These are phyloP conservation scores for Pseudachorutes palmiensis DNA, from an alignment of 1,140 invertebrate species.

Conservation along the genomic window DNA sequence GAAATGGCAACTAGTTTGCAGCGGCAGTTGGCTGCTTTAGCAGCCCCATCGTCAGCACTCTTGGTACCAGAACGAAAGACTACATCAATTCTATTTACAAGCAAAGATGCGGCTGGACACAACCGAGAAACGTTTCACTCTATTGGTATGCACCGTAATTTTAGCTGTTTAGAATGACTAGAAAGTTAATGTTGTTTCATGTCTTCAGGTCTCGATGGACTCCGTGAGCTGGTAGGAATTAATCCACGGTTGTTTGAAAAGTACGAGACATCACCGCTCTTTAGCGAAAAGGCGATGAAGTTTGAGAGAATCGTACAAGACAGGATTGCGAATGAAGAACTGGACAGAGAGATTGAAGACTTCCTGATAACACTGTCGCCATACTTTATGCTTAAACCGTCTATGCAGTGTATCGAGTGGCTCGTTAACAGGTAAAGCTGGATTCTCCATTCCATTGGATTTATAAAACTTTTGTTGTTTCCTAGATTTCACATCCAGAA, in stretches of 20 bases:
- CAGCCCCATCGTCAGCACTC: constrained; percentile 65
- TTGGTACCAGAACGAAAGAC: constrained; percentile 58
- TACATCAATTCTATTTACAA: constrained; percentile 76
- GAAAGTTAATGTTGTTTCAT: neutral
- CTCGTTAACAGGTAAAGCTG: constrained; percentile 57
- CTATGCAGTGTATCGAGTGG: constrained; percentile 89
- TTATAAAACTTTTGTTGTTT: constrained; percentile 5
- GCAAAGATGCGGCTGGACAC: constrained; percentile 75
- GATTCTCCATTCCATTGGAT: neutral
- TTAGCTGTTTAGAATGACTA: constrained; percentile 15
- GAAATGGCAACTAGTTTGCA: constrained; percentile 30
- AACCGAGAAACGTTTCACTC: constrained; percentile 73
- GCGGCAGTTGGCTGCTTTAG: constrained; percentile 65
- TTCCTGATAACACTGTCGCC: constrained; percentile 76
- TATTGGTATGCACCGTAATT: constrained; percentile 54
- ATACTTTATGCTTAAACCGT: constrained; percentile 70
- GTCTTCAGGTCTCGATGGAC: constrained; percentile 56
- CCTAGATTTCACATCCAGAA: constrained; percentile 77
- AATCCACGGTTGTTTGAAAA: constrained; percentile 57
- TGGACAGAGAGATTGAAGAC: constrained; percentile 66
- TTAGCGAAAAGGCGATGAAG: constrained; percentile 59
- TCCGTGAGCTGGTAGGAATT: constrained; percentile 67
- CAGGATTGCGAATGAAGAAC: constrained; percentile 61
- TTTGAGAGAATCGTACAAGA: constrained; percentile 72
- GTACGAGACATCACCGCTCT: constrained; percentile 63